Evolutionary conservation across 2,888 invertebrate species (phyloP), one percentile per base, ranked within the genome.

Genomic region (Parnassius glacialis): DNA sequence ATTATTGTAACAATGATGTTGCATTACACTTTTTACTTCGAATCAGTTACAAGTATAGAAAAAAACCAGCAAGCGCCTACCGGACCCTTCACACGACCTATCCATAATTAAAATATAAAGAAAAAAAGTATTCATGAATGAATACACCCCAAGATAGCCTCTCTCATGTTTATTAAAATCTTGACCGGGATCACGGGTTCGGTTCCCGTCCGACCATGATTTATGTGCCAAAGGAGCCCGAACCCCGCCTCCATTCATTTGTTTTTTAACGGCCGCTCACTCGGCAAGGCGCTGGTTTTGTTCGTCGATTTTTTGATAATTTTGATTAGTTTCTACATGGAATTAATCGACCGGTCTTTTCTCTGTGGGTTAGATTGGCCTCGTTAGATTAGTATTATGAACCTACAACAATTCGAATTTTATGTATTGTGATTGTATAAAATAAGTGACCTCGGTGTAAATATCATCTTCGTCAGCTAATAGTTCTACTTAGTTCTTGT

Each of bases 151-250:
- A 78, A 81, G 84, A 81, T 83, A 76, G 77, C 70, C 73, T 77
- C 83, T 82, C 83, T 84, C 84, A 85, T 87, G 89, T 90, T 87
- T 90, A 90, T 90, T 90, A 90, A 89, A 89, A 87, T 81, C 85
- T 84, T 78, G 73, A 71, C 70, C 74, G 70, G 77, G 78, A 79
- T 80, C 81, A 78, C 78, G 72, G 74, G 80, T 82, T 84, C 76
- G 74, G 80, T 79, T 78, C 80, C 85, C 77, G 80, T 74, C 81
- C 71, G 64, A 67, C 65, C 71, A 82, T 90, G 90, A 90, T 90
- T 90, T 90, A 90, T 90, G 84, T 76, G 70, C 72, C 71, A 72
- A 73, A 76, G 83, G 77, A 81, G 83, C 82, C 76, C 78, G 74
- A 65, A 74, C 74, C 72, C 83, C 87, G 82, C 84, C 83, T 83